phyloP scores from a whole-genome alignment of 2,113 vertebrate species.

The Ciconia boyciana region DNA sequence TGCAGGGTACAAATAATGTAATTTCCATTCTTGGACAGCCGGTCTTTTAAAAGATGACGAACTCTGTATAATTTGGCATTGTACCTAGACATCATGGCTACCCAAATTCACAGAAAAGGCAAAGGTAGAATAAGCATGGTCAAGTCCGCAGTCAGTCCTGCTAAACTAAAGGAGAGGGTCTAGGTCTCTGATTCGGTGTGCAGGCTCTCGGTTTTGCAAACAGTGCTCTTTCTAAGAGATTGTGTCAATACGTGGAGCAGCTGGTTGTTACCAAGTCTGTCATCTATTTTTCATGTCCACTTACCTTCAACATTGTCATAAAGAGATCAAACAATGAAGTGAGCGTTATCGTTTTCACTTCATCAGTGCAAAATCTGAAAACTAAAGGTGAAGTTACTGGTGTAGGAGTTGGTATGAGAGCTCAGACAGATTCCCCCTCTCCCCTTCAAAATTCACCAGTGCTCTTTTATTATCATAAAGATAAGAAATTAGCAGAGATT shows the following conservation, averaged over 20 bases:
- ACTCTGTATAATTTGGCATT: accelerated
- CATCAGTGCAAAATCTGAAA: not conserved
- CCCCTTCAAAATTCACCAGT: not conserved
- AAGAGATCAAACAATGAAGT: not conserved
- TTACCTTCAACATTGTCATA: accelerated
- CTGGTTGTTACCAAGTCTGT: not conserved
- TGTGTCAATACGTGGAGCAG: accelerated
- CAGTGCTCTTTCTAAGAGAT: not conserved
- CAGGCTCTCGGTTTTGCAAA: not conserved
- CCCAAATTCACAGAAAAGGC: not conserved
- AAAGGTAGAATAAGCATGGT: accelerated
- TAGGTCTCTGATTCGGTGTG: accelerated
- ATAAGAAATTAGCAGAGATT: not conserved
- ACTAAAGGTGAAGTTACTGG: not conserved
- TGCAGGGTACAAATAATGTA: not conserved
- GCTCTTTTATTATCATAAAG: accelerated
- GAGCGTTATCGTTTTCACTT: accelerated
- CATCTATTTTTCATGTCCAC: accelerated
- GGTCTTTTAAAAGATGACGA: not conserved
- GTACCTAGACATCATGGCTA: accelerated
- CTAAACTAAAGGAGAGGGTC: not conserved
- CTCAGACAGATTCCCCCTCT: not conserved
- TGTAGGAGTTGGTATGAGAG: not conserved
- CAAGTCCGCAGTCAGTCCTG: too few species aligned
- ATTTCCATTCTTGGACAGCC: accelerated